Conservation (phyloP, 2,888 invertebrate species). For the Seira ritae region DNA sequence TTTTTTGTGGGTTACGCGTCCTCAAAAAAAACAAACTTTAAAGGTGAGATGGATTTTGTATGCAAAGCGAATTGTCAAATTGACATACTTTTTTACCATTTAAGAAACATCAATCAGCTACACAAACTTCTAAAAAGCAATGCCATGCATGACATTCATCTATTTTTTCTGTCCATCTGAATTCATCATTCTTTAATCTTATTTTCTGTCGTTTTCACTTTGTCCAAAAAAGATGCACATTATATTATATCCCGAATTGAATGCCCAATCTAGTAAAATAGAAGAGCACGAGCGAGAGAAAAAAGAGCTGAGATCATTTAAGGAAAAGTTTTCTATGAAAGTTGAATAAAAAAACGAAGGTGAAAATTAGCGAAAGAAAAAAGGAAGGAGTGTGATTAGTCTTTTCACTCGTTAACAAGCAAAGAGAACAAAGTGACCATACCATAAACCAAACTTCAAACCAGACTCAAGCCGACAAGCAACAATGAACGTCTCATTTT, state of each 20-base stretch:
- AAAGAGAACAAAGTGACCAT: constrained; percentile 13
- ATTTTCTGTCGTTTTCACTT: constrained; percentile 17
- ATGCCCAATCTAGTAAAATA: not conserved
- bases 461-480: no score
- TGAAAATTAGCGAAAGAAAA: constrained; percentile 42
- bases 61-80: constrained; percentile 65
- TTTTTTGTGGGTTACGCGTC: constrained; percentile 67
- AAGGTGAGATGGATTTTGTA: constrained; percentile 62
- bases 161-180: not conserved
- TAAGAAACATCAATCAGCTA: constrained; percentile 56
- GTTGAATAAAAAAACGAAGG: constrained; percentile 32
- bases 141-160: constrained; percentile 19
- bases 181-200: not conserved
- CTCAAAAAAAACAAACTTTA: constrained; percentile 58
- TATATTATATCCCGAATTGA: not conserved
- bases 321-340: no score
- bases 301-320: no score
- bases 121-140: not conserved
- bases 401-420: not conserved
- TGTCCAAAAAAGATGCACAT: constrained; percentile 6
- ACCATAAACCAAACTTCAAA: not conserved
- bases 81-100: constrained; percentile 62
- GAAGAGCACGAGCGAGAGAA: not conserved
- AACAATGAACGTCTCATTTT: no score
- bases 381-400: not conserved